These are phyloP conservation scores for fruit fly (Drosophila melanogaster) DNA, from an alignment of 1,140 invertebrate genomes.

Conservation along the genomic window DNA sequence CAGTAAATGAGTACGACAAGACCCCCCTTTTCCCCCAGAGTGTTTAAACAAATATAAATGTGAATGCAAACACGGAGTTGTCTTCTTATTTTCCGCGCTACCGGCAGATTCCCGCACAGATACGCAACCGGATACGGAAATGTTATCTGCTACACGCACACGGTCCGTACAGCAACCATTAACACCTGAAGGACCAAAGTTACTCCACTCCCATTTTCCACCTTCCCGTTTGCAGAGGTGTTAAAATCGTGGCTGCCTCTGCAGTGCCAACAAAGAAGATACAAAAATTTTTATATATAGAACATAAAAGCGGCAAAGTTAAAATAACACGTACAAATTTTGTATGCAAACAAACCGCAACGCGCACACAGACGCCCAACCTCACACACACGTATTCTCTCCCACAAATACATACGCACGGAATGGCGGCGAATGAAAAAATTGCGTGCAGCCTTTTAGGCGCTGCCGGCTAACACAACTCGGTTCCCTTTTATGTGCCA, in stretches of 20 bases:
- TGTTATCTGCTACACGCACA: constrained; percentile 70
- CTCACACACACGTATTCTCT: constrained; percentile 3
- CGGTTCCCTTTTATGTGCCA: constrained; percentile 41
- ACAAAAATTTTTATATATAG: constrained; percentile 59
- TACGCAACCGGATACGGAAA: constrained; percentile 40
- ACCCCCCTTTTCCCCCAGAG: constrained; percentile 50
- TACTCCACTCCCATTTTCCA: neutral
- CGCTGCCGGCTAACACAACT: constrained; percentile 45
- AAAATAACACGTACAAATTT: constrained; percentile 75
- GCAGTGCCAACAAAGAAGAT: constrained; percentile 39
- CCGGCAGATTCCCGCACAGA: constrained; percentile 7
- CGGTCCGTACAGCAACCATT: constrained; percentile 63
- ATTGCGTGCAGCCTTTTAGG: constrained; percentile 79
- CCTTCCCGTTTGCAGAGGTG: constrained; percentile 43
- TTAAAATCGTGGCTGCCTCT: constrained; percentile 49
- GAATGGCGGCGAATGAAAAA: constrained; percentile 65
- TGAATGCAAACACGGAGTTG: constrained; percentile 57
- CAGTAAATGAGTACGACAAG: constrained; percentile 42
- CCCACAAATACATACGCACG: constrained; percentile 29
- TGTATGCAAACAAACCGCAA: constrained; percentile 72
- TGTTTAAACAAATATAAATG: constrained; percentile 79
- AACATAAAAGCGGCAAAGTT: constrained; percentile 59
- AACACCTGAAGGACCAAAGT: constrained; percentile 73
- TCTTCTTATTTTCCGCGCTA: constrained; percentile 26
- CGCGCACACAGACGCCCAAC: constrained; percentile 11